These are phyloP conservation scores for Leucopsar rothschildi DNA, from an alignment of 2,113 vertebrate species.

Conservation along the genomic window DNA sequence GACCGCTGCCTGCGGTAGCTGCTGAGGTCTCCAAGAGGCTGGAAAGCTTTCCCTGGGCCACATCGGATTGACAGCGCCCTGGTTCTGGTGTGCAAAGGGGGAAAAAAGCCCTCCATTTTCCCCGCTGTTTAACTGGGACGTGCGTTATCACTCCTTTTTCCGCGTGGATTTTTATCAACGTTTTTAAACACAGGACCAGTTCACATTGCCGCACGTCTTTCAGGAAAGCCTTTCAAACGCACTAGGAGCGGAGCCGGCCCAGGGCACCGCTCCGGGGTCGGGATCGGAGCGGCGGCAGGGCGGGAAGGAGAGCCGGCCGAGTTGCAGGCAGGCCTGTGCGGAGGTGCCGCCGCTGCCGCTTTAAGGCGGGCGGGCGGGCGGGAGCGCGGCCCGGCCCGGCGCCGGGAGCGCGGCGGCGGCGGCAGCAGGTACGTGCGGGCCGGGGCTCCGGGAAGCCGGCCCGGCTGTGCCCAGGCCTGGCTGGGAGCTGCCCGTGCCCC, in stretches of 20 bases:
- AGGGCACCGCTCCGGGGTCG: accelerated
- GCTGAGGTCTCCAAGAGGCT: accelerated
- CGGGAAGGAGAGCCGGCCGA: accelerated
- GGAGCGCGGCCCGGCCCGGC: not conserved
- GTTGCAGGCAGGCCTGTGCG: too few relatives aligned
- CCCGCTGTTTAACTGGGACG: not conserved
- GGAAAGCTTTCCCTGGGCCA: too few relatives aligned
- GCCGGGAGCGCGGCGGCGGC: not conserved
- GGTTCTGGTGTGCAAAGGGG: not conserved
- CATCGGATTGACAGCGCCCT: accelerated
- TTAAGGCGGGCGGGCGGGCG: not conserved
- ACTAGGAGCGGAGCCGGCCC: not conserved
- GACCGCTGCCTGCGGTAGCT: not conserved
- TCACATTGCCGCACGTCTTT: accelerated
- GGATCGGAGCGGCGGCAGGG: accelerated
- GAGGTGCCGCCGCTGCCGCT: not conserved
- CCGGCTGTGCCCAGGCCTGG: not conserved
- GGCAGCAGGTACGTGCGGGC: not conserved
- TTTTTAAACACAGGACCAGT: not conserved
- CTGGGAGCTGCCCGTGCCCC: not conserved
- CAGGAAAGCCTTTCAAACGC: accelerated
- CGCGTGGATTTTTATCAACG: not conserved
- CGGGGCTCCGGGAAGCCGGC: not conserved
- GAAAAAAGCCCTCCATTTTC: accelerated
- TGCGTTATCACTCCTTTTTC: not conserved